Conservation (phyloP, 1,140 invertebrate species). For the Drosophila subpulchrella region DNA sequence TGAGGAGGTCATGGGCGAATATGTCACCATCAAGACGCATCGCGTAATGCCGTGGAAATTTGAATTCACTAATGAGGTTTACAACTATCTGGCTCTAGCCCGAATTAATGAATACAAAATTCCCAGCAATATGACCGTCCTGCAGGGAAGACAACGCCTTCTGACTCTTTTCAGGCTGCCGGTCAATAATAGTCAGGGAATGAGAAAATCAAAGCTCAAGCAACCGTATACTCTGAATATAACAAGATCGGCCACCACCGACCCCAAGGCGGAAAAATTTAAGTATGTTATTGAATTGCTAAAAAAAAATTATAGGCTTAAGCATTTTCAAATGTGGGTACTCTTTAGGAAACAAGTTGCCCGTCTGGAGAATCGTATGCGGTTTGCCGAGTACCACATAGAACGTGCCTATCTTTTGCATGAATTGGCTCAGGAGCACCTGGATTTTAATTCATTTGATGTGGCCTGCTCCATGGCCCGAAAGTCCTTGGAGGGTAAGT, state of each 20-base stretch:
- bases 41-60: slow-evolving; percentile 83
- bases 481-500: slow-evolving; percentile 60
- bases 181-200: neutral
- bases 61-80: slow-evolving; percentile 81
- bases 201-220: neutral
- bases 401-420: slow-evolving; percentile 75
- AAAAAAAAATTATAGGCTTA: too few relatives aligned
- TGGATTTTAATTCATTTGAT: slow-evolving; percentile 62
- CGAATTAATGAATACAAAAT: slow-evolving; percentile 68
- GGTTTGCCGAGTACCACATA: slow-evolving; percentile 61
- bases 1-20: slow-evolving; percentile 73
- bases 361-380: slow-evolving; percentile 61
- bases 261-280: slow-evolving; percentile 45
- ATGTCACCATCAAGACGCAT: slow-evolving; percentile 67
- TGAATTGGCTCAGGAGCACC: slow-evolving; percentile 64
- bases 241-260: slow-evolving; percentile 4
- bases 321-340: neutral
- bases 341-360: slow-evolving; percentile 42
- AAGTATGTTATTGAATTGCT: slow-evolving; percentile 38
- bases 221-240: neutral
- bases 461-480: slow-evolving; percentile 59
- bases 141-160: slow-evolving; percentile 40
- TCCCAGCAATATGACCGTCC: slow-evolving; percentile 31
- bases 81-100: slow-evolving; percentile 74
- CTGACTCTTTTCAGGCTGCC: slow-evolving; percentile 42